Conservation (phyloP, 2,888 invertebrate species). For the Antheraea assamensis region DNA sequence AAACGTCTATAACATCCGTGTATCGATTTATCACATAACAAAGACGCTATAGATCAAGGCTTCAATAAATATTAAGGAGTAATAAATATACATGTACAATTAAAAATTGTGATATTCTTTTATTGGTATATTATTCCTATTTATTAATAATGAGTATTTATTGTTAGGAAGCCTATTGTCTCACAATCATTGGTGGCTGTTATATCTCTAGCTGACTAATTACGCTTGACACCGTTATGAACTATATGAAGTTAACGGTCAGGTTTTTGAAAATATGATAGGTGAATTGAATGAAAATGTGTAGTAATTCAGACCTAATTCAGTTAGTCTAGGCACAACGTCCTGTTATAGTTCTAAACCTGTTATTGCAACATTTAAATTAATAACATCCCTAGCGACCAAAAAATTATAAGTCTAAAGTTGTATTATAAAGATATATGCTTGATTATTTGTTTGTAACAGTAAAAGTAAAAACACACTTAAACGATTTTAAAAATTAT, state of each 20-base stretch:
- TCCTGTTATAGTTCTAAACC: background rate
- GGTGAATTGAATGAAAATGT: background rate
- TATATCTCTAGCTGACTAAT: background rate
- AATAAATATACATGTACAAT: background rate
- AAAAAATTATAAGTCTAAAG: too few relatives aligned
- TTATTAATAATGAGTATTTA: background rate
- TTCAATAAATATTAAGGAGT: slow-evolving; percentile 19
- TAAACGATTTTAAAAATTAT: too few relatives aligned
- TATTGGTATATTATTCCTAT: background rate
- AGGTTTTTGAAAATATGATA: background rate
- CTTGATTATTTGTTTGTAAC: too few relatives aligned
- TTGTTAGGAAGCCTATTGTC: slow-evolving; percentile 2
- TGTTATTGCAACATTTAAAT: background rate
- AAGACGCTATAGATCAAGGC: slow-evolving; percentile 23
- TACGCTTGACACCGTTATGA: background rate
- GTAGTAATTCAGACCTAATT: background rate
- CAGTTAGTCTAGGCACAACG: too few relatives aligned
- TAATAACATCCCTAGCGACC: too few relatives aligned
- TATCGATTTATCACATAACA: slow-evolving; percentile 22
- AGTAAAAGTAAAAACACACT: too few relatives aligned
- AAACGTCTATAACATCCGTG: slow-evolving; percentile 20
- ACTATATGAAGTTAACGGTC: background rate
- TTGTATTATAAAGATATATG: too few relatives aligned
- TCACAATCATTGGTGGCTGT: background rate
- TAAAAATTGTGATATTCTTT: background rate